phyloP scores from a whole-genome alignment of 2,888 invertebrate genomes.

The Machimus atricapillus region DNA sequence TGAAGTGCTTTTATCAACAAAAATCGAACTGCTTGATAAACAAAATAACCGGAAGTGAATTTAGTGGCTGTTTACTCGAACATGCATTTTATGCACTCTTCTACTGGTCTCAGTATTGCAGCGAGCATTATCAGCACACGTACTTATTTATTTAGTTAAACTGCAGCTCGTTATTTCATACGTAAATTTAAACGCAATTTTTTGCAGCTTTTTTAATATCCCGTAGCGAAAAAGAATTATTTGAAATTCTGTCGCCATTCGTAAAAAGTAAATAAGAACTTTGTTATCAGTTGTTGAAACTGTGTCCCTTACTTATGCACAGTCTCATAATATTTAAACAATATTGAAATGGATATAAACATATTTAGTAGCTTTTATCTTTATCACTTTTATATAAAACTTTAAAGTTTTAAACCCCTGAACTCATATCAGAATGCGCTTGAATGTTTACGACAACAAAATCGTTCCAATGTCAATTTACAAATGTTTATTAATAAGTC shows the following conservation, averaged over 20 bases:
- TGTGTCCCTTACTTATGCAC: neutral
- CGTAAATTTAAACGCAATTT: neutral
- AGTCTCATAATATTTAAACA: neutral
- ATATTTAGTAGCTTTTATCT: neutral
- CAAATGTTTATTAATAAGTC: neutral
- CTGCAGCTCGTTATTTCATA: neutral
- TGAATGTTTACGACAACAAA: neutral
- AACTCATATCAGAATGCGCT: neutral
- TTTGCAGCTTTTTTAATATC: neutral
- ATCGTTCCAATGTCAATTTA: neutral
- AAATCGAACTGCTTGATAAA: neutral
- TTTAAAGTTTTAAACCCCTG: neutral
- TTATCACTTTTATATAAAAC: neutral
- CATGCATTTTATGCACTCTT: neutral
- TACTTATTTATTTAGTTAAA: neutral
- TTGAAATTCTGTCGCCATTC: neutral
- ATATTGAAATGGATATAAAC: neutral
- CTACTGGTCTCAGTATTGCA: neutral
- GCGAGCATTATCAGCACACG: neutral
- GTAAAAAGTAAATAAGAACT: neutral
- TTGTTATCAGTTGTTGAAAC: neutral
- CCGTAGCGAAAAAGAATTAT: neutral
- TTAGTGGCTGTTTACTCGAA: neutral
- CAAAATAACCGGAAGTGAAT: neutral
- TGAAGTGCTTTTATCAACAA: neutral